Percentiles rank a stretch among this genome's conserved stretches.
Conservation (phyloP, 2,797 vertebrate species). For the Synaphobranchus kaupii region DNA sequence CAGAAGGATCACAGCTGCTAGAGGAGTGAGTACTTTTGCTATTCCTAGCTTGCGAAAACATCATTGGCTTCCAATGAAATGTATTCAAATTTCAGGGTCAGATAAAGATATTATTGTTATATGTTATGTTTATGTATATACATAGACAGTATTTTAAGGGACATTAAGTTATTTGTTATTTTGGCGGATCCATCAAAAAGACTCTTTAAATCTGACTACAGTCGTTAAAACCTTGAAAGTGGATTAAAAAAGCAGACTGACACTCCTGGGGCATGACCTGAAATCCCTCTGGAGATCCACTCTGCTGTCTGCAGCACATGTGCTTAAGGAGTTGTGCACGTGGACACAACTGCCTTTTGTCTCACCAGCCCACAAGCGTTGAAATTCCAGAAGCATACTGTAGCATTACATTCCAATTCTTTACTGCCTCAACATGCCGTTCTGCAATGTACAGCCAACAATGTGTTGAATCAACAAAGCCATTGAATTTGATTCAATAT, state of each 20-base stretch:
- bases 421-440: not conserved
- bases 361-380: not conserved
- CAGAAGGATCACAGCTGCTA: not conserved
- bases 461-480: not conserved
- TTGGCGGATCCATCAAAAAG: not conserved
- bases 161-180: not conserved
- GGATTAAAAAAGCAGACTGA: not conserved
- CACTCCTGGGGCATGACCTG: not conserved
- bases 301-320: not conserved
- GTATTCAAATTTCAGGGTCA: not conserved
- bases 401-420: constrained; percentile 8
- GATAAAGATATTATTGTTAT: not conserved
- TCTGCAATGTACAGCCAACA: not conserved
- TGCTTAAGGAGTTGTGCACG: constrained; percentile 6
- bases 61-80: not conserved
- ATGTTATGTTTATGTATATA: not conserved
- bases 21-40: not conserved
- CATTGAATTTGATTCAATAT: not conserved
- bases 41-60: not conserved
- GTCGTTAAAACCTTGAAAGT: not conserved
- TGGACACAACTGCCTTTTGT: constrained; percentile 3
- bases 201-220: not conserved
- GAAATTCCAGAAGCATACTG: constrained; percentile 5
- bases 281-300: not conserved
- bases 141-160: not conserved